Evolutionary conservation across 2,797 vertebrate genomes (phyloP), one percentile per base, ranked within the genome.

Genomic region (Spea hammondii): DNA sequence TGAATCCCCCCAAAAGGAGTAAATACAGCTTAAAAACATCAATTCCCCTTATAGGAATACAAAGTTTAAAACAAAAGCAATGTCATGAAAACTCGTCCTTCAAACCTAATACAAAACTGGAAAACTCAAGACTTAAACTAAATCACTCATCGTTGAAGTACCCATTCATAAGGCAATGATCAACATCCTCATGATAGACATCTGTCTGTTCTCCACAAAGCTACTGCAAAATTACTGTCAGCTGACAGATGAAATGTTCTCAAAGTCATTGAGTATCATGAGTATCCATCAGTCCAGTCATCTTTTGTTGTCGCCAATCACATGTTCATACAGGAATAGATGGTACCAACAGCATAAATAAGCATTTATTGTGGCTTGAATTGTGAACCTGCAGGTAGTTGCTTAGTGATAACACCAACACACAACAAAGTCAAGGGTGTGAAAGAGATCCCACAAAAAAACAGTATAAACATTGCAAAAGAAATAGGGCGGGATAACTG

Each of bases 391-490:
- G 51, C 67, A 67, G 65, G 60, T 14, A 54, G 50, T 64, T 62
- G 69, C 59, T 72, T 53, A 68, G 46, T 69, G 14, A 69, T 70
- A 62, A 76, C 32, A 72, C 45, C 2, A 8, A n/a, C 7, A 68
- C 49, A 72, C 13, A 72, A 70, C 68, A 47, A 70, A 68, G 55
- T 74, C 49, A 82, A 55, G 65, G 68, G 51, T 79, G 49, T 75
- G 65, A 65, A 54, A 62, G 55, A 68, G 59, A 74, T 12, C 45
- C 17, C 74, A 51, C 32, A 45, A 65, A 68, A 74, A 65, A 68
- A 74, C 50, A 55, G 65, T 79, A 74, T 82, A 57, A 74, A 50
- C 65, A 78, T 59, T 77, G 70, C 49, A 76, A 59, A 80, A 54
- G 53, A 81, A 77, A 74, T 47, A 65, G 57, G 70, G 75, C 74